Evolutionary conservation across 2,113 vertebrate species (phyloP).

Genomic region (Hoplias malabaricus): DNA sequence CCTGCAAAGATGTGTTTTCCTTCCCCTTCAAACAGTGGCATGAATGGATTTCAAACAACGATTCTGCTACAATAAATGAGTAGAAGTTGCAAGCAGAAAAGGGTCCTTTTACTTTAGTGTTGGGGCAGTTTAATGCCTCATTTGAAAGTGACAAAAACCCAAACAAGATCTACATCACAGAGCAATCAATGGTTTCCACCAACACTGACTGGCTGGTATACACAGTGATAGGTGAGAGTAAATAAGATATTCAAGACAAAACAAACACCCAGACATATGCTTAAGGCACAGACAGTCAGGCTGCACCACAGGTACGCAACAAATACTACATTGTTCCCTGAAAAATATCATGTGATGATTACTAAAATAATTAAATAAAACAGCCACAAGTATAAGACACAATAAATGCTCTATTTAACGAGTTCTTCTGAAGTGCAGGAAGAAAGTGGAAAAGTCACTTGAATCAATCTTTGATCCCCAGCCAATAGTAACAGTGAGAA

Average conservation of each 20-base stretch:
- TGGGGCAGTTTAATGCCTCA: background rate
- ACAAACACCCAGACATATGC: slow-evolving; percentile 8
- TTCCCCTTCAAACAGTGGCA: slow-evolving; percentile 12
- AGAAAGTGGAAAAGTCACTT: background rate
- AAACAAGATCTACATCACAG: background rate
- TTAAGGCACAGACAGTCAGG: background rate
- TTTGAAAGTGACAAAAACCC: background rate
- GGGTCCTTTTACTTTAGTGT: background rate
- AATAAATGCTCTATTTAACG: slow-evolving; percentile 20
- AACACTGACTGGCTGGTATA: background rate
- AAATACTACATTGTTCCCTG: too few relatives aligned
- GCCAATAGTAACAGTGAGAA: slow-evolving; percentile 55
- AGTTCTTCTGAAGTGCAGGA: slow-evolving; percentile 1
- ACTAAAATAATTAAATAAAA: too few relatives aligned
- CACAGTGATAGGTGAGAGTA: background rate
- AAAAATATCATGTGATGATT: too few relatives aligned
- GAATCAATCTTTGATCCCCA: slow-evolving; percentile 44
- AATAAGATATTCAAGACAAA: background rate
- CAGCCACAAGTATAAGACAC: slow-evolving; percentile 9
- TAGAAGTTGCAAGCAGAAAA: background rate
- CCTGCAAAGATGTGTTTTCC: background rate
- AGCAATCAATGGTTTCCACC: background rate
- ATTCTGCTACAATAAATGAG: background rate
- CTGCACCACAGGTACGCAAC: background rate
- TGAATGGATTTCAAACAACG: background rate